Percentiles rank a stretch among this genome's conserved stretches.
Conservation (phyloP, 2,797 vertebrate species). For the Hoplostethus mediterraneus region DNA sequence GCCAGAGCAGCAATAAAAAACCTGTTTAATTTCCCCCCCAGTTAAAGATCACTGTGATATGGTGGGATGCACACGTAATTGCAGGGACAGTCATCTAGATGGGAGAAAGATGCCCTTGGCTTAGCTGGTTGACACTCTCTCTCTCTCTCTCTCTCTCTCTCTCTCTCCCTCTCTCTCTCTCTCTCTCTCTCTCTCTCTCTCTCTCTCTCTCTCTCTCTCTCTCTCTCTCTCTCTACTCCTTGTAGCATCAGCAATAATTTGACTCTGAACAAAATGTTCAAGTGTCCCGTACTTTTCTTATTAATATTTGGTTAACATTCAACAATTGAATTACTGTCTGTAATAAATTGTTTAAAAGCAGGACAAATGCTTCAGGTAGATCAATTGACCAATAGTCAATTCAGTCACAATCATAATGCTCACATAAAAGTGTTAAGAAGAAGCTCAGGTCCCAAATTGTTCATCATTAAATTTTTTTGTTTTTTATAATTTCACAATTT, state of each 20-base stretch:
- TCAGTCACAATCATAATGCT: neutral
- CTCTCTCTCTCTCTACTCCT: neutral
- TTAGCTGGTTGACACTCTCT: constrained; percentile 33
- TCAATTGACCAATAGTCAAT: neutral
- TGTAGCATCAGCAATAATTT: constrained; percentile 25
- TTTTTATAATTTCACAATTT: too few species aligned
- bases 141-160: constrained; percentile 26
- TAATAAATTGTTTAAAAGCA: too few species aligned
- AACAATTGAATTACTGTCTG: neutral
- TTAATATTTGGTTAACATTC: neutral
- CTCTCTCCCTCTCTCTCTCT: neutral
- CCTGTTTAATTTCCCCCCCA: constrained; percentile 55
- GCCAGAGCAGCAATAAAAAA: constrained; percentile 51
- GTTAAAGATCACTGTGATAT: constrained; percentile 66
- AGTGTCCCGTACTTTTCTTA: constrained; percentile 16
- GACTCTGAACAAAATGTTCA: constrained; percentile 5
- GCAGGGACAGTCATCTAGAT: constrained; percentile 64
- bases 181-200: constrained; percentile 16
- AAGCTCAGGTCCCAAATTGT: neutral
- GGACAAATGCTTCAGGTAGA: neutral
- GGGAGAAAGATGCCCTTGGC: constrained; percentile 65
- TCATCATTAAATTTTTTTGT: too few species aligned
- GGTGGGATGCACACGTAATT: constrained; percentile 56
- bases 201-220: constrained; percentile 24
- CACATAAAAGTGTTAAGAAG: neutral